Evolutionary conservation across 2,113 vertebrate species (phyloP).

Genomic region (Pristiophorus japonicus): DNA sequence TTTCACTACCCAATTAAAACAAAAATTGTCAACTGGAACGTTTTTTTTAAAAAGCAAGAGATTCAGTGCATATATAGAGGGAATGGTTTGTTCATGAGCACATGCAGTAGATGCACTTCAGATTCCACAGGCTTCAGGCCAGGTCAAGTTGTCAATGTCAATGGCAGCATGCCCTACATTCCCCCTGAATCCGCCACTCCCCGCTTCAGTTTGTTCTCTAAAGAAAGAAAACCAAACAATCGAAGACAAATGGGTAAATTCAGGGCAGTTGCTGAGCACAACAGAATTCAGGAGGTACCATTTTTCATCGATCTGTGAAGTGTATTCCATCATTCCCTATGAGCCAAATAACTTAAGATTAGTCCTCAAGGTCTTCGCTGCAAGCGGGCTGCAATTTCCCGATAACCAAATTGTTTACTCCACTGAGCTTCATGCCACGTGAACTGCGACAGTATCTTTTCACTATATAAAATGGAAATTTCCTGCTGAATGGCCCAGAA

Average conservation of each 20-base stretch:
- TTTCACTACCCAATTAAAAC: not conserved
- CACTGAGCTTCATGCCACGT: not conserved
- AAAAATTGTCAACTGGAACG: not conserved
- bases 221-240: not conserved
- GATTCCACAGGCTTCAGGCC: not conserved
- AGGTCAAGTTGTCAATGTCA: constrained; percentile 1
- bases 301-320: not conserved
- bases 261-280: not conserved
- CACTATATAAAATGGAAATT: not conserved
- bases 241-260: not conserved
- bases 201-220: not conserved
- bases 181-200: not conserved
- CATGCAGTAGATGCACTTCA: not conserved
- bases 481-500: no score
- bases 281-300: not conserved
- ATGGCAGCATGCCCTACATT: not conserved
- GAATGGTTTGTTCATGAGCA: not conserved
- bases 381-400: not conserved
- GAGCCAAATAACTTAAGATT: not conserved
- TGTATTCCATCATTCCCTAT: not conserved
- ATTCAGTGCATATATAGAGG: not conserved
- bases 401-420: not conserved
- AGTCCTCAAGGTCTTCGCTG: not conserved
- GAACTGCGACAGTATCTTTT: not conserved
- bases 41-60: not conserved